Percentiles rank a stretch among this genome's conserved stretches.
Evolutionary conservation across 2,113 vertebrate genomes (phyloP).

Genomic region (Microcebus tavaratra): DNA sequence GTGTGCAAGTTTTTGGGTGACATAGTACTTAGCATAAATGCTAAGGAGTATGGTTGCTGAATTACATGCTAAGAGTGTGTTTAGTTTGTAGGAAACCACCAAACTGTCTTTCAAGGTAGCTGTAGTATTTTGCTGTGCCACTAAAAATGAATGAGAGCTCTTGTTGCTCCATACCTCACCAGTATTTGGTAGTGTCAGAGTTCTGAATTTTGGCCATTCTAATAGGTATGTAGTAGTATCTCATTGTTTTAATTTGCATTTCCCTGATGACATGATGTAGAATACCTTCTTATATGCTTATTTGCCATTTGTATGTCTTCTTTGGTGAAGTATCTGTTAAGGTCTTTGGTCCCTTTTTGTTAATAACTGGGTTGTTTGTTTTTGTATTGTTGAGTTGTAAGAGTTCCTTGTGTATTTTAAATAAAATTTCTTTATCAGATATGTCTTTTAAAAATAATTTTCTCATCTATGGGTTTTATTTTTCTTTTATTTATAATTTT

Average conservation of each 20-base stretch:
- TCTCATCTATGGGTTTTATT: background rate
- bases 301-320: background rate
- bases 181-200: background rate
- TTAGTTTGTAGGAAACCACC: background rate
- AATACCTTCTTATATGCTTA: background rate
- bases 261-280: background rate
- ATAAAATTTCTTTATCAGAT: background rate
- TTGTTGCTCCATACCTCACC: background rate
- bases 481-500: too few species aligned
- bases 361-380: background rate
- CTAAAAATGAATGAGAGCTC: background rate
- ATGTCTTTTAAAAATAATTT: background rate
- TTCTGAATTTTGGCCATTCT: background rate
- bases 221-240: background rate
- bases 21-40: background rate
- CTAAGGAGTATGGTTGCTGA: background rate
- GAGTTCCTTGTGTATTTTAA: background rate
- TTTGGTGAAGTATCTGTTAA: background rate
- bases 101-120: background rate
- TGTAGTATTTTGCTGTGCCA: background rate
- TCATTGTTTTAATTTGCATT: background rate
- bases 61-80: background rate
- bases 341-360: background rate
- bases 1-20: background rate
- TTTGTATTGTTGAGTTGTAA: background rate